Conservation (phyloP, 2,797 vertebrate species). For the Cyclura pinguis region DNA sequence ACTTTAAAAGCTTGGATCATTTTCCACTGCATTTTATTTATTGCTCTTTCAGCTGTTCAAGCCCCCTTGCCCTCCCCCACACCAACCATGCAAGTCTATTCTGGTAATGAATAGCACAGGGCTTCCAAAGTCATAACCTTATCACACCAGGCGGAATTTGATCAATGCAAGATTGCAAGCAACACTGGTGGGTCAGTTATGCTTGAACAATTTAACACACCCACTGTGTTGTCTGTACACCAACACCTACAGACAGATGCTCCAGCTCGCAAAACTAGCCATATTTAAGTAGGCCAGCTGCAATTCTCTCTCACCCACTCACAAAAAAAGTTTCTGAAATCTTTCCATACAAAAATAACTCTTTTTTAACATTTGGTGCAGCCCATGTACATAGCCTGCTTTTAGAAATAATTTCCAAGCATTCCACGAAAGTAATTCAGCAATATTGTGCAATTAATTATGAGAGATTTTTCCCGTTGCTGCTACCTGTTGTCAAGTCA, state of each 20-base stretch:
- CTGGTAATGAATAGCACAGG: slow-evolving; percentile 19
- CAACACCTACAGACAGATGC: slow-evolving; percentile 10
- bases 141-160: background rate
- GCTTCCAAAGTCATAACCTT: background rate
- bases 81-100: slow-evolving; percentile 12
- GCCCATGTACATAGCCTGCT: background rate
- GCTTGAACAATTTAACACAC: background rate
- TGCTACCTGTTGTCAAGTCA: no score
- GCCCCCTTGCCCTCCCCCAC: background rate
- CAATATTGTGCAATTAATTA: background rate
- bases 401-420: background rate
- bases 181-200: background rate
- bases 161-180: slow-evolving; percentile 13
- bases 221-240: background rate
- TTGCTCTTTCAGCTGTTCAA: slow-evolving; percentile 41
- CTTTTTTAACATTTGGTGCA: background rate
- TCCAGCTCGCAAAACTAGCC: background rate
- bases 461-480: background rate
- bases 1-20: background rate
- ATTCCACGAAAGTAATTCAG: background rate
- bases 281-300: slow-evolving; percentile 2
- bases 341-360: background rate
- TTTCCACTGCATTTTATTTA: slow-evolving; percentile 26
- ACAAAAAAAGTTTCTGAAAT: background rate
- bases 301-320: slow-evolving; percentile 6